Conservation (phyloP, 2,888 invertebrate species). For the Synanthedon vespiformis region DNA sequence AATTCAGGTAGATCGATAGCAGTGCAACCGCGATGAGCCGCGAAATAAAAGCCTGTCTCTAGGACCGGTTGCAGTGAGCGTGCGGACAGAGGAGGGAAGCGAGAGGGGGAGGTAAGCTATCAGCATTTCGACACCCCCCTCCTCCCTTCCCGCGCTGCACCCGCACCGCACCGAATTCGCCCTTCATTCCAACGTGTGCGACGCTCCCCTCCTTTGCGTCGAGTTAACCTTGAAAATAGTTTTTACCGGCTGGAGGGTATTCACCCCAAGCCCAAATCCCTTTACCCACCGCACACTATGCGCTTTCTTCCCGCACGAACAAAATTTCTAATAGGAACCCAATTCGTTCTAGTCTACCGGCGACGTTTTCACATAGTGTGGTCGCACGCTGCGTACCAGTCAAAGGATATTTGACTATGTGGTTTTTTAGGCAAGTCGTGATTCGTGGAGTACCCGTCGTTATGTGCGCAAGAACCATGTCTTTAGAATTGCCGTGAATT, state of each 20-base stretch:
- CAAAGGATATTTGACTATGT: constrained; percentile 64
- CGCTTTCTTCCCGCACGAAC: constrained; percentile 25
- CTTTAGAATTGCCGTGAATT: constrained; percentile 46
- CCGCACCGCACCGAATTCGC: constrained; percentile 47
- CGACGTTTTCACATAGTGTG: constrained; percentile 25
- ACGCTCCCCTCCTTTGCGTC: constrained; percentile 57
- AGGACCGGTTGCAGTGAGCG: too few species aligned
- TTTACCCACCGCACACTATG: constrained; percentile 51
- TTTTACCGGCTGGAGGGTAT: constrained; percentile 69
- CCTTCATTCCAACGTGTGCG: constrained; percentile 40
- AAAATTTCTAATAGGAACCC: constrained; percentile 40
- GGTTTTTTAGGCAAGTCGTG: constrained; percentile 57
- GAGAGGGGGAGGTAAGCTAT: constrained; percentile 41
- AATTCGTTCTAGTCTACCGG: constrained; percentile 22
- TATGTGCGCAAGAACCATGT: constrained; percentile 8
- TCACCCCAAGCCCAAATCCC: constrained; percentile 69
- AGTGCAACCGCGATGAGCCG: too few species aligned
- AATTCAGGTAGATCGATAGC: too few species aligned
- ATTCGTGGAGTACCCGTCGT: constrained; percentile 26
- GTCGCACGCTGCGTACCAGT: constrained; percentile 46
- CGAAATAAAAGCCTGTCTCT: too few species aligned
- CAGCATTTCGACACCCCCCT: constrained; percentile 64
- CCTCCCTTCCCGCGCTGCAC: constrained; percentile 14
- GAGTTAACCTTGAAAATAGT: constrained; percentile 70
- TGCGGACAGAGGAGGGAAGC: constrained; percentile 20